Evolutionary conservation across 1,140 invertebrate genomes (phyloP).

Genomic region (Ericerus pela): DNA sequence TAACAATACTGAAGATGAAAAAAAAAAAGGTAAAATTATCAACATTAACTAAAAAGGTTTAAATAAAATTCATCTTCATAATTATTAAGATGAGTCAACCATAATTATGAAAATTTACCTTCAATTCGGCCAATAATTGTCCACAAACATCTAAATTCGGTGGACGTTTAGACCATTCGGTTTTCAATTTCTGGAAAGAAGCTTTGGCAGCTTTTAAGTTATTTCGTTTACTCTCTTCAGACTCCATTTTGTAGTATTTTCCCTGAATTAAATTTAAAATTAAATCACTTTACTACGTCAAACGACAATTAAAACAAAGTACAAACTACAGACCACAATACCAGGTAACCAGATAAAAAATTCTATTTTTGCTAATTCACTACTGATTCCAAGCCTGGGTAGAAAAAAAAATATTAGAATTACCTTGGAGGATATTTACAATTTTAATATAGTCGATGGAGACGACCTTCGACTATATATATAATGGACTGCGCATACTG

Average conservation of each 20-base stretch:
- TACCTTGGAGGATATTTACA: too few relatives aligned
- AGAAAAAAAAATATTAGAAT: too few relatives aligned
- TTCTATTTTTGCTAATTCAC: too few relatives aligned
- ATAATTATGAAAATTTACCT: slow-evolving; percentile 36
- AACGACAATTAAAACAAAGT: too few relatives aligned
- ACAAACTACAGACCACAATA: too few relatives aligned
- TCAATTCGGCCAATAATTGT: slow-evolving; percentile 52
- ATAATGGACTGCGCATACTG: too few relatives aligned
- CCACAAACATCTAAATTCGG: slow-evolving; percentile 55
- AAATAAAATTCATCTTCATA: not conserved
- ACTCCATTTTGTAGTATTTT: slow-evolving; percentile 1
- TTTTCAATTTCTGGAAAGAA: slow-evolving; percentile 53
- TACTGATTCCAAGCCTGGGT: too few relatives aligned
- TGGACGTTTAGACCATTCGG: slow-evolving; percentile 52
- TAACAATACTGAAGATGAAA: not conserved
- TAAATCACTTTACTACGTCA: too few relatives aligned
- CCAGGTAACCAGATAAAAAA: too few relatives aligned
- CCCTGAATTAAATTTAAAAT: too few relatives aligned
- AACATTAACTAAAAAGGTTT: not conserved
- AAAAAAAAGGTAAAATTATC: not conserved
- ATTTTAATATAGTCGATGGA: too few relatives aligned
- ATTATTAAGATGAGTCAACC: slow-evolving; percentile 11
- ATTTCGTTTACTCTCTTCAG: not conserved
- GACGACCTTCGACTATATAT: too few relatives aligned
- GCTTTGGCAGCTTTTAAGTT: slow-evolving; percentile 43